Evolutionary conservation across 2,888 invertebrate genomes (phyloP), one percentile per base, ranked within the genome.

Genomic region (Lithophane semibrunnea): DNA sequence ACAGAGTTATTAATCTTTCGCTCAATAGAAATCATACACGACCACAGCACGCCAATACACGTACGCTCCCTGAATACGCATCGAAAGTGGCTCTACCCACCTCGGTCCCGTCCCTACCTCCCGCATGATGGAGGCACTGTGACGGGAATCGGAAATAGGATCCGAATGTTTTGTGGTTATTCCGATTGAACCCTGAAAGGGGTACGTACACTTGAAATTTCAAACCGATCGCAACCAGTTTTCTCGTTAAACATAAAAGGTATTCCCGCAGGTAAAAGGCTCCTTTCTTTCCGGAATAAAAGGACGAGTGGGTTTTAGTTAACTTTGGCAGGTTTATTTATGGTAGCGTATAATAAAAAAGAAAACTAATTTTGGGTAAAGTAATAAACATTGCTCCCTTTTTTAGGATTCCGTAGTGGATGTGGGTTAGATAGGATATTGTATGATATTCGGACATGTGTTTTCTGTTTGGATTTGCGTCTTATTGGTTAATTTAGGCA

Each of bases 121-220:
- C 91, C 91, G 90, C 91, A 93, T 93, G 94, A 94, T 93, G 93
- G 93, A 91, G 92, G 92, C 89, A 88, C 91, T 96, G 96, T 95
- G 95, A 95, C 94, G 92, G 90, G 96, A 95, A 96, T 96, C 92
- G 93, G 92, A 94, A 95, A 94, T 94, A 91, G 92, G 93, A 91
- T 92, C 90, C 91, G 92, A 95, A 94, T 94, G 94, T 95, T 94
- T 94, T 94, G 95, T 93, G 95, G 95, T 95, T 94, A 94, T 93
- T 94, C 92, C 94, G 94, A 94, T 95, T 94, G 94, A 93, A 95
- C 94, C 93, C 92, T 92, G 90, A 94, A 95, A 94, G 93, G 94
- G 94, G 91, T 92, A 92, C 91, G 58, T 92, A 91, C 89, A 90
- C 91, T 93, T 92, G 92, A 94, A 94, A 93, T 94, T 94, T 94